Evolutionary conservation across 2,888 invertebrate species (phyloP).

Genomic region (Mantis religiosa): DNA sequence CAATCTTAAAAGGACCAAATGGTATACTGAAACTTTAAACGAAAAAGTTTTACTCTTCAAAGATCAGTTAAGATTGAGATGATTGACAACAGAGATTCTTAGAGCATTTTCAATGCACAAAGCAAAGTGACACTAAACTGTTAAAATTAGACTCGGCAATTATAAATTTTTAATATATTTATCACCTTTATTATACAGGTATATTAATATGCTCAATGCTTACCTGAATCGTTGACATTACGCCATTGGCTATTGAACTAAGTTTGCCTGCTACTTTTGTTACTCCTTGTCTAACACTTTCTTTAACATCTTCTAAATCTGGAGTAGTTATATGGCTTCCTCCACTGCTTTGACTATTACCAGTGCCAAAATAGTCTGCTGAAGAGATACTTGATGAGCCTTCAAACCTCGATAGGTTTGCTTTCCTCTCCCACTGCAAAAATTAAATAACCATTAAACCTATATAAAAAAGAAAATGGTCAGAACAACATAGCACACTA

Average conservation of each 20-base stretch:
- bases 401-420: slow-evolving; percentile 73
- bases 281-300: slow-evolving; percentile 94
- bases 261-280: slow-evolving; percentile 96
- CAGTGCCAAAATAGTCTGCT: slow-evolving; percentile 85
- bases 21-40: too few species aligned
- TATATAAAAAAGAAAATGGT: too few species aligned
- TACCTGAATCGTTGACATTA: slow-evolving; percentile 89
- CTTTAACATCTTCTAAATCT: slow-evolving; percentile 94
- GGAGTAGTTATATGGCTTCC: slow-evolving; percentile 43
- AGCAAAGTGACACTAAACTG: neutral
- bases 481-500: too few species aligned
- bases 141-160: neutral
- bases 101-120: neutral
- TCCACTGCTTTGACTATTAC: slow-evolving; percentile 36
- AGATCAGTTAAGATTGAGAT: neutral
- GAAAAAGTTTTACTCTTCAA: too few species aligned
- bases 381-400: slow-evolving; percentile 94
- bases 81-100: too few species aligned
- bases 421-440: slow-evolving; percentile 50
- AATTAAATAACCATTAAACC: neutral
- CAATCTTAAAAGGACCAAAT: too few species aligned
- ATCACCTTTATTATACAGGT: neutral
- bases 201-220: slow-evolving; percentile 23
- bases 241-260: slow-evolving; percentile 89
- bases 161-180: neutral